Evolutionary conservation across 2,797 vertebrate species (phyloP).

Genomic region (Oophaga sylvatica): DNA sequence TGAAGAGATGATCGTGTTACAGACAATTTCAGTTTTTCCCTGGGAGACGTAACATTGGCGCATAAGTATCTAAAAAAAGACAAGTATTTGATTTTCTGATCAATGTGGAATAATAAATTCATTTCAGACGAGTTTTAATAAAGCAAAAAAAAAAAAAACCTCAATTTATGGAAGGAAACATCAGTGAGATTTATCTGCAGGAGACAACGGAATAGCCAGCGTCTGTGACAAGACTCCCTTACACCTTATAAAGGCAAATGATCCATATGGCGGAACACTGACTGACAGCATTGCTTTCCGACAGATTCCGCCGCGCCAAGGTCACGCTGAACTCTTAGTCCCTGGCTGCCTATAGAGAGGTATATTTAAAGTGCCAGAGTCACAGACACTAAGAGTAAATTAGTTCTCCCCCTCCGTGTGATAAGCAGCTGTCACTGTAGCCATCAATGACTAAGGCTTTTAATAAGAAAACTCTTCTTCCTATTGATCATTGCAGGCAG

Average conservation of each 20-base stretch:
- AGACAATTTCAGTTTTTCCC: not conserved
- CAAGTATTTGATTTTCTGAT: not conserved
- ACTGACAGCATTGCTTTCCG: slow-evolving; percentile 11
- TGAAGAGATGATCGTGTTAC: not conserved
- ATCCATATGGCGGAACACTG: slow-evolving; percentile 19
- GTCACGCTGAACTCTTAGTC: slow-evolving; percentile 1
- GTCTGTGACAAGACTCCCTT: slow-evolving; percentile 2
- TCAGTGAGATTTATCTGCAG: not conserved
- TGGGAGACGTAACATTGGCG: not conserved
- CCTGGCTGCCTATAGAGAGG: not conserved
- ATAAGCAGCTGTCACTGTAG: slow-evolving; percentile 31
- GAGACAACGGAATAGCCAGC: not conserved
- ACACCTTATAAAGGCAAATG: slow-evolving; percentile 37
- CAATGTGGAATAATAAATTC: not conserved
- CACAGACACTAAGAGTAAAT: not conserved
- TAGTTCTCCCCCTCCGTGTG: not conserved
- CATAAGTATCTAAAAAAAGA: not conserved
- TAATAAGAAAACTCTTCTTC: slow-evolving; percentile 9
- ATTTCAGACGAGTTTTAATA: not conserved
- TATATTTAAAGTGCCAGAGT: not conserved
- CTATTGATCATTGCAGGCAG: slow-evolving; percentile 13
- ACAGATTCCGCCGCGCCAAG: slow-evolving; percentile 1
- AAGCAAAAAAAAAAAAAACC: not conserved
- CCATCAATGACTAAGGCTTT: not conserved
- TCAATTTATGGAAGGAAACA: not conserved